Conservation (phyloP, 1,140 invertebrate genomes). For the Leptinotarsa lineolata region DNA sequence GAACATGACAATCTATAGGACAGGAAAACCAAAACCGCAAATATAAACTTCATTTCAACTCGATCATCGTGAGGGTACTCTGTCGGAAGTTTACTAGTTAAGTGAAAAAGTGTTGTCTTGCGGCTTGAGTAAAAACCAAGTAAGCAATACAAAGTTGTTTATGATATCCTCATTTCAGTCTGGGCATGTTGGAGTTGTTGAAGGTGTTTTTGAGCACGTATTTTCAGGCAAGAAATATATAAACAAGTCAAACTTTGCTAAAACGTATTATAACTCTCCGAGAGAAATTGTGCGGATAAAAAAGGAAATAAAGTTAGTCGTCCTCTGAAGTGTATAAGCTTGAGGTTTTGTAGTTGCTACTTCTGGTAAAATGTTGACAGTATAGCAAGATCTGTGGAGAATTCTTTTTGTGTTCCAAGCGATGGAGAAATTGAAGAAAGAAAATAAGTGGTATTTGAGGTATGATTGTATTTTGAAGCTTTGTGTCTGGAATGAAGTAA, state of each 20-base stretch:
- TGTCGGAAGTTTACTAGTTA: not conserved
- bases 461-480: no score
- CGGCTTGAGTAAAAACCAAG: not conserved
- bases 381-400: not conserved
- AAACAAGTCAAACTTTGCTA: constrained; percentile 17
- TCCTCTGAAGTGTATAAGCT: constrained; percentile 4
- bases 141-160: constrained; percentile 26
- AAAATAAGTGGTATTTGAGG: no score
- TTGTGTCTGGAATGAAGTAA: no score
- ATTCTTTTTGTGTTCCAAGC: constrained; percentile 1
- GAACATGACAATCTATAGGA: not conserved
- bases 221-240: constrained; percentile 8
- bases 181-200: constrained; percentile 12
- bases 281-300: constrained; percentile 14
- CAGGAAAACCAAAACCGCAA: not conserved
- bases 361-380: constrained; percentile 2
- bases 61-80: constrained; percentile 1
- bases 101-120: not conserved
- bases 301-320: constrained; percentile 15
- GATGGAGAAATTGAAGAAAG: not conserved
- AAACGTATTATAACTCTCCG: not conserved
- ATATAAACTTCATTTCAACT: not conserved
- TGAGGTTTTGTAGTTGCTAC: constrained; percentile 3
- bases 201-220: constrained; percentile 11
- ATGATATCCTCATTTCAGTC: constrained; percentile 26